Evolutionary conservation across 2,888 invertebrate species (phyloP).

Genomic region (Pilophorus perplexus): DNA sequence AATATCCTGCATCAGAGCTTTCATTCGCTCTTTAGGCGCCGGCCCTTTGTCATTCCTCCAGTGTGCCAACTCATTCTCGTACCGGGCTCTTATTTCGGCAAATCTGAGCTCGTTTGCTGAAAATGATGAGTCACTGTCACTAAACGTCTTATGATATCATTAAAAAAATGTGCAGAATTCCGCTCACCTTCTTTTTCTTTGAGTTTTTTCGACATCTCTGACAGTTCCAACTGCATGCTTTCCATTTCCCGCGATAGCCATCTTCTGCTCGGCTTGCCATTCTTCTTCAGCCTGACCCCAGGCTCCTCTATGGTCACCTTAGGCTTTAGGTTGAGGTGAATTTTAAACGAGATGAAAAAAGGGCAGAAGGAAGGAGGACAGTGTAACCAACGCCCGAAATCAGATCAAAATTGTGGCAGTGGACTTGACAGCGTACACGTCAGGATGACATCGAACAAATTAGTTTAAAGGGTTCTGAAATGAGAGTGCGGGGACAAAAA

Average conservation of each 20-base stretch:
- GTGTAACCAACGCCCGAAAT: not conserved
- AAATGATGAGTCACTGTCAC: not conserved
- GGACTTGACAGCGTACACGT: too few species aligned
- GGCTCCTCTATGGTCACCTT: conserved; percentile 31
- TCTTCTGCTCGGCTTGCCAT: conserved; percentile 43
- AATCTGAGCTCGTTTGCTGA: conserved; percentile 29
- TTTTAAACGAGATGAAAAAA: not conserved
- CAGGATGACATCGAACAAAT: too few species aligned
- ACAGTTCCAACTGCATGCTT: conserved; percentile 35
- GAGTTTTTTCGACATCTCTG: conserved; percentile 39
- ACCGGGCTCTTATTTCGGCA: conserved; percentile 29
- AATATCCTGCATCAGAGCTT: conserved; percentile 64
- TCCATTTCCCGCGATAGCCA: conserved; percentile 44
- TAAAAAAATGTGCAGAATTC: not conserved
- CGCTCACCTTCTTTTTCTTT: conserved; percentile 42
- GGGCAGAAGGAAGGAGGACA: not conserved
- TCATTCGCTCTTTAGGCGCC: conserved; percentile 52
- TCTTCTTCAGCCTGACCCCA: conserved; percentile 23
- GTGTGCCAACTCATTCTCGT: conserved; percentile 32
- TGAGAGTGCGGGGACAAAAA: too few species aligned
- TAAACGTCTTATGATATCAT: not conserved
- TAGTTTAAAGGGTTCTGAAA: too few species aligned
- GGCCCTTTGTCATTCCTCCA: conserved; percentile 30
- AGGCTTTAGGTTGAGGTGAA: too few species aligned
- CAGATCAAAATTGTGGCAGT: not conserved